phyloP scores from a whole-genome alignment of 2,888 invertebrate genomes.

The Dioctria rufipes region DNA sequence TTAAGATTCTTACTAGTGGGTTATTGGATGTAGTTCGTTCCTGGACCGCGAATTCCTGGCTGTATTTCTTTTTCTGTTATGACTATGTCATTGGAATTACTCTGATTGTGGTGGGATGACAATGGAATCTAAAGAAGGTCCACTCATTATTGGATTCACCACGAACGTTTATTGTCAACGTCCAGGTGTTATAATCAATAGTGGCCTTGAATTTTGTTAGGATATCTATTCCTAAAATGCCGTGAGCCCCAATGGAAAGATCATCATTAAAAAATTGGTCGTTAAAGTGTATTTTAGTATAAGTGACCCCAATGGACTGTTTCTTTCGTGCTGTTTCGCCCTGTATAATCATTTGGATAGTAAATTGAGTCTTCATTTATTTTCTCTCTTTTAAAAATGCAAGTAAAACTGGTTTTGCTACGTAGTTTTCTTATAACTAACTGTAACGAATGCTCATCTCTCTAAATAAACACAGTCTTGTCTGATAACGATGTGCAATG shows the following conservation, averaged over 20 bases:
- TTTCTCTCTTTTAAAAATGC: too few relatives aligned
- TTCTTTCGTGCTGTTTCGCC: too few relatives aligned
- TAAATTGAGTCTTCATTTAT: too few relatives aligned
- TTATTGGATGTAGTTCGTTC: conserved; percentile 14
- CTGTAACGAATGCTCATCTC: too few relatives aligned
- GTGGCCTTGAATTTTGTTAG: background rate
- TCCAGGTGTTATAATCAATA: background rate
- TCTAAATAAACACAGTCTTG: too few relatives aligned
- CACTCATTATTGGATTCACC: background rate
- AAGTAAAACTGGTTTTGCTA: too few relatives aligned
- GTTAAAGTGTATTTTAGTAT: too few relatives aligned
- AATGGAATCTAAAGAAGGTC: background rate
- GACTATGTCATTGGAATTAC: background rate
- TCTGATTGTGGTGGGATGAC: background rate
- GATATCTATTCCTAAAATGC: background rate
- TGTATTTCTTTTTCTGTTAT: background rate
- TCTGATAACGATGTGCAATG: too few relatives aligned
- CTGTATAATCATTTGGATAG: too few relatives aligned
- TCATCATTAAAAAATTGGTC: background rate
- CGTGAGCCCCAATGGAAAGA: background rate
- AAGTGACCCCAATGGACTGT: too few relatives aligned
- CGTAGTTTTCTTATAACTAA: too few relatives aligned
- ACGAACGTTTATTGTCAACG: background rate
- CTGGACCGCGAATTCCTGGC: conserved; percentile 18
- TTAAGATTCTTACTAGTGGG: conserved; percentile 42